These are phyloP conservation scores for Empis stercorea DNA, from an alignment of 2,888 invertebrate genomes.

Conservation along the genomic window DNA sequence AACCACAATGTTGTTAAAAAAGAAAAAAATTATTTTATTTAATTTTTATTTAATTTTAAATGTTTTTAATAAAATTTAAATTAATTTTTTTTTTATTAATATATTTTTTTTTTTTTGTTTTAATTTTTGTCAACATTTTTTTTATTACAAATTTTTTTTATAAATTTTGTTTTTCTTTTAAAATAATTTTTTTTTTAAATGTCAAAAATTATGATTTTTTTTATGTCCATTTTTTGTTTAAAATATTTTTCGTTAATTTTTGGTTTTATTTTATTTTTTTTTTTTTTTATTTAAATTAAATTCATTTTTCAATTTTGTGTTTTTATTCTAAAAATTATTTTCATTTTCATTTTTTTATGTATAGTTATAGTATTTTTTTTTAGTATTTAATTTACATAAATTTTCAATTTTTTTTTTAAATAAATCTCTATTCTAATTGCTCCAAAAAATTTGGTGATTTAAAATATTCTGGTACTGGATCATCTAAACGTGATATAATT, in stretches of 20 bases:
- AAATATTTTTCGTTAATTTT: too few species aligned
- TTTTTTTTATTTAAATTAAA: not conserved
- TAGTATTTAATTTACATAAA: too few species aligned
- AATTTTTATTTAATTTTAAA: constrained; percentile 14
- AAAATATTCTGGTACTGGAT: constrained; percentile 98
- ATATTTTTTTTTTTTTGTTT: constrained; percentile 13
- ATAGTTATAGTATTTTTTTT: too few species aligned
- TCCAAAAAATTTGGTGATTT: constrained; percentile 99
- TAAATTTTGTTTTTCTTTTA: not conserved
- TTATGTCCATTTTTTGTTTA: not conserved
- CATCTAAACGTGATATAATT: constrained; percentile 97
- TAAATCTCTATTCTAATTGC: constrained; percentile 65
- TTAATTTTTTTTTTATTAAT: constrained; percentile 15
- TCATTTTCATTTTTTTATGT: constrained; percentile 2
- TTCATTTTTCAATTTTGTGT: not conserved
- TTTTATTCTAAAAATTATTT: too few species aligned
- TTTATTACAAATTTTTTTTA: not conserved
- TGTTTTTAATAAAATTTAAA: constrained; percentile 15
- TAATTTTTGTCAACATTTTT: constrained; percentile 1
- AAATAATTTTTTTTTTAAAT: constrained; percentile 10
- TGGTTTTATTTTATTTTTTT: too few species aligned
- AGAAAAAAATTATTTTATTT: constrained; percentile 13
- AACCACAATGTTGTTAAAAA: constrained; percentile 20
- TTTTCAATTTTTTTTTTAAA: too few species aligned
- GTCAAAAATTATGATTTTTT: constrained; percentile 13